Conservation (phyloP, 2,113 vertebrate genomes). For the Pelobates fuscus region DNA sequence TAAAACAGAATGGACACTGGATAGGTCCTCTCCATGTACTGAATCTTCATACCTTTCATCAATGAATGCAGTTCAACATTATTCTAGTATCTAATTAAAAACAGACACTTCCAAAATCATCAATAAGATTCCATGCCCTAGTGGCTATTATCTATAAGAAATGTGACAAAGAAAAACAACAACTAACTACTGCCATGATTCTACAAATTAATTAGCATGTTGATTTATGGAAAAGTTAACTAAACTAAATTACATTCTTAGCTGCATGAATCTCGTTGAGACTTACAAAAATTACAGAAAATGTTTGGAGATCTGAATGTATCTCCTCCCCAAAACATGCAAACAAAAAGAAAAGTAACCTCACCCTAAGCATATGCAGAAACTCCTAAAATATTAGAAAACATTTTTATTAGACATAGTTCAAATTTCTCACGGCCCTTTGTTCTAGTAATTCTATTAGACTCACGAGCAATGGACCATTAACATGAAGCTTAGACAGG, state of each 20-base stretch:
- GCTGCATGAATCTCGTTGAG: background rate
- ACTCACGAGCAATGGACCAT: background rate
- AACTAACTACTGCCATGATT: too few relatives aligned
- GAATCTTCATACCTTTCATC: too few relatives aligned
- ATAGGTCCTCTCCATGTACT: too few relatives aligned
- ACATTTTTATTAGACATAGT: slow-evolving; percentile 12
- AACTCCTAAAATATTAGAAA: background rate
- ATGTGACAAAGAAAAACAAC: too few relatives aligned
- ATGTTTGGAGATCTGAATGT: too few relatives aligned
- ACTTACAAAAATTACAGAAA: background rate
- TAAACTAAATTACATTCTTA: slow-evolving; percentile 6
- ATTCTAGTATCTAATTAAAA: too few relatives aligned
- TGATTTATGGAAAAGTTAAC: background rate
- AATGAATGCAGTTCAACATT: too few relatives aligned
- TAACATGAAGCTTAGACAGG: background rate
- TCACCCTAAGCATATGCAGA: background rate
- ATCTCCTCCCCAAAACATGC: too few relatives aligned
- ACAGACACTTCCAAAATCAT: too few relatives aligned
- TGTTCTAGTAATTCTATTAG: background rate
- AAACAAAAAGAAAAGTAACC: background rate
- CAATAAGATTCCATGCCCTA: too few relatives aligned
- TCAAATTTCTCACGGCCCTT: slow-evolving; percentile 21
- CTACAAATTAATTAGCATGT: background rate
- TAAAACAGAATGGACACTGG: too few relatives aligned
- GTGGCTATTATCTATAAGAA: too few relatives aligned